These are phyloP conservation scores for Panurus biarmicus DNA, from an alignment of 2,113 vertebrate genomes.

Conservation along the genomic window DNA sequence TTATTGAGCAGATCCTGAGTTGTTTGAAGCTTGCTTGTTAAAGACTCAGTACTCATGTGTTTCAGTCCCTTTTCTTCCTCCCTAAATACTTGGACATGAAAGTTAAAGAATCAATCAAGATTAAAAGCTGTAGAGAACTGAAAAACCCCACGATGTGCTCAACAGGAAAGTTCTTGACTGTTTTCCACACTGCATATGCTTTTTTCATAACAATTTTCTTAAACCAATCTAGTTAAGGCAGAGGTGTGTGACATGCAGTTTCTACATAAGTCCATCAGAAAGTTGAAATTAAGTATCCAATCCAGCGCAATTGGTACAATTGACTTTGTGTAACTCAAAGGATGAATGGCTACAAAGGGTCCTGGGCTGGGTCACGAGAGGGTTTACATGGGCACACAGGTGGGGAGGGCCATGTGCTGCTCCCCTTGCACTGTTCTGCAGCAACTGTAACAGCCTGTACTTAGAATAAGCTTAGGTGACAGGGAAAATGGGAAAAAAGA, in stretches of 20 bases:
- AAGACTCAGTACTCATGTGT: background rate
- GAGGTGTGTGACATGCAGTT: background rate
- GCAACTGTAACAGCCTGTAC: background rate
- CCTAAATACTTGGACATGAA: background rate
- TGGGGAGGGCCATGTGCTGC: background rate
- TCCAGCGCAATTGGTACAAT: background rate
- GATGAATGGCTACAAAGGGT: background rate
- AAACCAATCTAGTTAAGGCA: background rate
- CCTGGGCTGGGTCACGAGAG: background rate
- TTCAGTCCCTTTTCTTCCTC: background rate
- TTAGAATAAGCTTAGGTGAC: background rate
- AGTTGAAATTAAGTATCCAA: background rate
- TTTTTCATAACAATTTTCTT: background rate
- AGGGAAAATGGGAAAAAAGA: background rate
- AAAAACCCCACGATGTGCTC: background rate
- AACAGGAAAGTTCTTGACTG: background rate
- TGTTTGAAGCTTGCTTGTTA: background rate
- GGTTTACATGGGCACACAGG: background rate
- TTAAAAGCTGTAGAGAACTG: background rate
- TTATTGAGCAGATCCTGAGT: background rate
- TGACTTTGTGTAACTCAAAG: background rate
- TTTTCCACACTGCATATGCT: background rate
- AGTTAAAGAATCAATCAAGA: background rate
- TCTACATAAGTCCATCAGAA: background rate
- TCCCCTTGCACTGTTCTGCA: background rate